Base-by-base conservation (phyloP, 2,113 vertebrate genomes). In the Cricetomys ansorgei region DNA sequence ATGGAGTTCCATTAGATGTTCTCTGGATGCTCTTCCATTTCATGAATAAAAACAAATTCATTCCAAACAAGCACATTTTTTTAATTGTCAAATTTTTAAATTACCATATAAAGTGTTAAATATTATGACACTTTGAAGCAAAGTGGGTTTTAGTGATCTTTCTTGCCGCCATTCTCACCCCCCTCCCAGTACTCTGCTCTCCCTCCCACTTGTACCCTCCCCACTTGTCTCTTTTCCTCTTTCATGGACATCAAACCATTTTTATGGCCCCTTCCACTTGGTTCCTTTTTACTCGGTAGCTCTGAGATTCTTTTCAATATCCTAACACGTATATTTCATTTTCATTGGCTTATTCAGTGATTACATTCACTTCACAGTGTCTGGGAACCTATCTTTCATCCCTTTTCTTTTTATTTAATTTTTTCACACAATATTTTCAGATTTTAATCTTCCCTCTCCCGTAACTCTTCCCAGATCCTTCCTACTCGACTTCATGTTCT, bases 291-390 rank as follows among this genome's bases (percentile, higher is more conserved):
- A 87, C 3, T 50, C 1, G 77, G 31, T 83, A 87, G 5, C 17
- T 84, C 50, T 87, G 53, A 88, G 75, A 87, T 67, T 79, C 13
- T 57, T 92, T 92, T 90, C 69, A 90, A 31, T 95, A 84, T 84
- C 21, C 37, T 88, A 17, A 84, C 13, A 83, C 1, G 0, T 81
- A 65, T 37, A 65, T 37, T 94, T 93, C 29, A 48, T 67, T 94
- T 91, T 89, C 40, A 86, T 31, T 89, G n/a, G 59, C 45, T 89
- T 92, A 9, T 72, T 89, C 40, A 83, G 19, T 81, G 67, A 89
- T 31, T n/a, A 90, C 48, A 15, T 81, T 92, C 59, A 93, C 16
- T 34, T 89, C 67, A 72, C 10, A 89, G 21, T 92, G 69, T 84
- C 29, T 88, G 19, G 40, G 19, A 90, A 79, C 48, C 80, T 55